A percentile compares a stretch with the other conserved stretches of the same genome.
Evolutionary conservation across 2,797 vertebrate genomes (phyloP).

Genomic region (Anguilla anguilla): DNA sequence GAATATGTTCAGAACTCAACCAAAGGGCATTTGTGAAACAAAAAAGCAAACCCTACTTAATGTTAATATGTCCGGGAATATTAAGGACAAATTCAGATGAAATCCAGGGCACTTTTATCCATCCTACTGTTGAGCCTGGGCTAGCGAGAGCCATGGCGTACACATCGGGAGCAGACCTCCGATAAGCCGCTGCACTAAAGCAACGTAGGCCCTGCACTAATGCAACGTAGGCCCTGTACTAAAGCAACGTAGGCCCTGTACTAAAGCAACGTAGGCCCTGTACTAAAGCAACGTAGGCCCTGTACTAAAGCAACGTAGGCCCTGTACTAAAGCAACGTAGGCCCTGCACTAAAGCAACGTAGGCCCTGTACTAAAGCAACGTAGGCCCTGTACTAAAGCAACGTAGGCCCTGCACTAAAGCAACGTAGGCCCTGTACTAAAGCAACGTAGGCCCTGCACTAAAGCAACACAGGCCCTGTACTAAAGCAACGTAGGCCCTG

Average conservation of each 20-base stretch:
- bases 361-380: too few species aligned
- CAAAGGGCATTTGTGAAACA: neutral
- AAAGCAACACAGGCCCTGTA: too few species aligned
- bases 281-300: neutral
- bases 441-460: too few species aligned
- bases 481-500: too few species aligned
- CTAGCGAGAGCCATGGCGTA: neutral
- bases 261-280: neutral
- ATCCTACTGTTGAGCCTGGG: neutral
- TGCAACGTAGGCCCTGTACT: neutral
- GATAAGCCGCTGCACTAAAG: neutral
- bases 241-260: neutral
- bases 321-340: too few species aligned
- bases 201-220: neutral
- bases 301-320: too few species aligned
- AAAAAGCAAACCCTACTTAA: neutral
- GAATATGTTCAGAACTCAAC: neutral
- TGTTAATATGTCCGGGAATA: neutral
- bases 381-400: too few species aligned
- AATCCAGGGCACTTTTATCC: neutral
- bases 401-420: too few species aligned
- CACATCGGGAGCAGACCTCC: neutral
- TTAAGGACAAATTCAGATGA: neutral
- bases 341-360: too few species aligned
- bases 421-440: too few species aligned